Percentiles rank a stretch among this genome's conserved stretches.
Evolutionary conservation across 2,888 invertebrate species (phyloP).

Genomic region (Meteorus colon): DNA sequence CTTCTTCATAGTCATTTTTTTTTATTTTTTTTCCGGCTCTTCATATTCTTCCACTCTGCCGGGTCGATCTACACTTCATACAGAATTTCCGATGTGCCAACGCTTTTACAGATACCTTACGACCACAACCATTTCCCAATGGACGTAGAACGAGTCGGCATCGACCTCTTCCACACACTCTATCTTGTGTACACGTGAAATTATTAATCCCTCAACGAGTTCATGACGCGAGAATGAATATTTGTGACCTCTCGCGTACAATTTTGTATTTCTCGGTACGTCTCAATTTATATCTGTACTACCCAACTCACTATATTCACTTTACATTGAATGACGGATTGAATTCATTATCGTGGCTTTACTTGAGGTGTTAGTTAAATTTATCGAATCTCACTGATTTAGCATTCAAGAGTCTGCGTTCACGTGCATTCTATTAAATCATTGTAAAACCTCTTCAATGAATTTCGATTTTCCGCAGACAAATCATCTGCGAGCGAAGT

Average conservation of each 20-base stretch:
- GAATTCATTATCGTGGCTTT: conserved; percentile 15
- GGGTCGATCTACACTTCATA: conserved; percentile 6
- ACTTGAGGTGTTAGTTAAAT: conserved; percentile 23
- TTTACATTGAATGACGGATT: conserved; percentile 1
- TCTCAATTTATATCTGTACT: neutral
- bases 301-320: neutral
- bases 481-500: neutral
- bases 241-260: conserved; percentile 30
- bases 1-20: neutral
- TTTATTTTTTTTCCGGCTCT: neutral
- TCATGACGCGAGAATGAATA: conserved; percentile 32
- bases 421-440: conserved; percentile 20
- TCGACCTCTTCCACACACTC: conserved; percentile 4
- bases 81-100: conserved; percentile 34
- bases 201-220: conserved; percentile 37
- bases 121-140: conserved; percentile 35
- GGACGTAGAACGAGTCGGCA: conserved; percentile 24
- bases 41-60: neutral
- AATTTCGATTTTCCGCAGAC: conserved; percentile 20
- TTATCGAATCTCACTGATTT: conserved; percentile 23
- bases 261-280: neutral
- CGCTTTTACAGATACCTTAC: conserved; percentile 36
- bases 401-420: conserved; percentile 22
- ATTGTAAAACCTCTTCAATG: conserved; percentile 15
- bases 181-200: neutral